Conservation (phyloP, 2,888 invertebrate genomes). For the Zootermopsis nevadensis region DNA sequence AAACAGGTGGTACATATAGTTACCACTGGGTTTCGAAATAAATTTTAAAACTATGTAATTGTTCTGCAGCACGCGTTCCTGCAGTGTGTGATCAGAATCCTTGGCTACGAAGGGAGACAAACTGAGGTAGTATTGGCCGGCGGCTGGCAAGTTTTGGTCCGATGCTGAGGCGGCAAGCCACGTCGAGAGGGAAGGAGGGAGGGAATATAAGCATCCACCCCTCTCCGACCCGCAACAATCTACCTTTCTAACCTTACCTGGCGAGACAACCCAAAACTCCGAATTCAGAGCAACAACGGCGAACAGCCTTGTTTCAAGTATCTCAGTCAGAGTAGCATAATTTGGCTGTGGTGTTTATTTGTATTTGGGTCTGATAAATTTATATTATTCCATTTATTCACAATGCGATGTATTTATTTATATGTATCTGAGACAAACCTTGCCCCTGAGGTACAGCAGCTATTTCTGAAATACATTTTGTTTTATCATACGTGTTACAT, state of each 20-base stretch:
- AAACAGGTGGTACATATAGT: too few species aligned
- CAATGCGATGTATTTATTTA: too few species aligned
- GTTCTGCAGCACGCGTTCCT: background rate
- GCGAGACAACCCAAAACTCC: constrained; percentile 2
- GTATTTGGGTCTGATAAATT: too few species aligned
- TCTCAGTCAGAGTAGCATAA: too few species aligned
- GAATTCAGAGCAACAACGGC: constrained; percentile 26
- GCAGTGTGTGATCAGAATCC: background rate
- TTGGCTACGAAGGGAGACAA: constrained; percentile 42
- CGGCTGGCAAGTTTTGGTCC: constrained; percentile 29
- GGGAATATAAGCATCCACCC: constrained; percentile 21
- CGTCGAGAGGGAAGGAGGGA: constrained; percentile 25
- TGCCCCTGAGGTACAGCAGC: too few species aligned
- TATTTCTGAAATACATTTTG: too few species aligned
- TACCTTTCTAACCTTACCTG: constrained; percentile 16
- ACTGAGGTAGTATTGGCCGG: constrained; percentile 24
- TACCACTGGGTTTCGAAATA: too few species aligned
- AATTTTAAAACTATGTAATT: background rate
- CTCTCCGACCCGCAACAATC: constrained; percentile 28
- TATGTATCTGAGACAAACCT: too few species aligned
- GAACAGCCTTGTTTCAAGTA: background rate
- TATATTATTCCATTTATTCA: too few species aligned
- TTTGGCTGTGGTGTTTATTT: too few species aligned
- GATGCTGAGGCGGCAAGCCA: constrained; percentile 35
- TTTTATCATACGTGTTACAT: too few species aligned